A percentile compares a stretch with the other conserved stretches of the same genome.
Conservation (phyloP, 1,140 invertebrate genomes). For the Charaxes varanes region DNA sequence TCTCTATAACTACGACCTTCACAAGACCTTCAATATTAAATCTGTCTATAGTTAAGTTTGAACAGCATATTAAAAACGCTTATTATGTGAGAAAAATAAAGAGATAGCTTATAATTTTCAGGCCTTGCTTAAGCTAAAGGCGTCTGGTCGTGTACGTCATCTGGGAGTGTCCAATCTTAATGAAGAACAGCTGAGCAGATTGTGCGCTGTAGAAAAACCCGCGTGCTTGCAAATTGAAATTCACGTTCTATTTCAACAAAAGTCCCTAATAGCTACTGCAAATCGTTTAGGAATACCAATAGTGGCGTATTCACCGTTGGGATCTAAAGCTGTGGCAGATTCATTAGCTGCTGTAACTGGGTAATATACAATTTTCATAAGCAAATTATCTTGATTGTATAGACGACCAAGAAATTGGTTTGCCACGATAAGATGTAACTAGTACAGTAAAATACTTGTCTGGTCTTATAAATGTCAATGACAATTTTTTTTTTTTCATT, state of each 20-base stretch:
- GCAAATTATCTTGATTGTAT: no score
- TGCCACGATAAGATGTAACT: no score
- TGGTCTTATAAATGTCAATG: background rate
- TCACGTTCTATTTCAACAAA: constrained; percentile 89
- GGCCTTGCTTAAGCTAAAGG: constrained; percentile 83
- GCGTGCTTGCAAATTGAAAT: constrained; percentile 85
- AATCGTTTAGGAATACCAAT: constrained; percentile 80
- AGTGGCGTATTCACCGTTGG: constrained; percentile 89
- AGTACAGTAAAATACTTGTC: no score
- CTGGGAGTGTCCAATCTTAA: constrained; percentile 89
- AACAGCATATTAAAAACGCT: no score
- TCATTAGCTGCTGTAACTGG: constrained; percentile 58
- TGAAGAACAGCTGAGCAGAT: constrained; percentile 77
- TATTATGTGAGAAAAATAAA: background rate
- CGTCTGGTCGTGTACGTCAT: constrained; percentile 77
- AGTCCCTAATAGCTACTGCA: constrained; percentile 81
- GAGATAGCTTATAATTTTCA: constrained; percentile 42
- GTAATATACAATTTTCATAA: constrained; percentile 23
- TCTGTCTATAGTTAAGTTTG: no score
- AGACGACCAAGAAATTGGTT: no score
- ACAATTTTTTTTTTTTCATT: constrained; percentile 1
- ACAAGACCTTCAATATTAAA: no score
- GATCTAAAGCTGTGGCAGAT: constrained; percentile 78
- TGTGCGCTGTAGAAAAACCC: constrained; percentile 79
- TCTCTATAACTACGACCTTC: no score